Evolutionary conservation across 2,888 invertebrate species (phyloP).

Genomic region (Napeogenes inachia): DNA sequence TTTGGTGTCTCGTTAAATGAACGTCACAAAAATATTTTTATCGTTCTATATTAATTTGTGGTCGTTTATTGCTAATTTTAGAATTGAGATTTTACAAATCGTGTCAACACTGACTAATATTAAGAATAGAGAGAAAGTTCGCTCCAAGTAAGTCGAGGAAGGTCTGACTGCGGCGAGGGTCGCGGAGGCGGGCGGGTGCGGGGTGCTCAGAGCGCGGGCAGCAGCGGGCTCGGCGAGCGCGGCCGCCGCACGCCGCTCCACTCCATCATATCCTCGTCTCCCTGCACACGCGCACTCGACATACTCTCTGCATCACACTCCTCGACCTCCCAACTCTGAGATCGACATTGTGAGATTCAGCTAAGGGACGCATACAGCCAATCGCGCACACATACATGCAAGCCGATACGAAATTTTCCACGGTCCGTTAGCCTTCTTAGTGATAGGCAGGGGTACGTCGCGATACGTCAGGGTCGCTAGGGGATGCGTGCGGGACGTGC

Average conservation of each 20-base stretch:
- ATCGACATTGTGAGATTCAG: slow-evolving; percentile 66
- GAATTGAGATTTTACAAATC: slow-evolving; percentile 52
- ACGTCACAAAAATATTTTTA: slow-evolving; percentile 28
- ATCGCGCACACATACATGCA: slow-evolving; percentile 10
- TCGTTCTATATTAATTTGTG: slow-evolving; percentile 24
- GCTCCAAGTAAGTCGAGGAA: slow-evolving; percentile 19
- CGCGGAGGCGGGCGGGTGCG: slow-evolving; percentile 10
- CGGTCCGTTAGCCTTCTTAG: slow-evolving; percentile 2
- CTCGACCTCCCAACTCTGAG: slow-evolving; percentile 76
- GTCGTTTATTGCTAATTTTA: slow-evolving; percentile 39
- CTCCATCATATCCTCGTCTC: slow-evolving; percentile 80
- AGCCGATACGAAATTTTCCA: slow-evolving; percentile 12
- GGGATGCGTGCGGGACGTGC: slow-evolving; percentile 66
- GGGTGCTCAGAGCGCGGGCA: slow-evolving; percentile 58
- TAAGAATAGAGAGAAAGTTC: slow-evolving; percentile 11
- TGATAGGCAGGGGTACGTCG: neutral
- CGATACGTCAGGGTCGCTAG: slow-evolving; percentile 27
- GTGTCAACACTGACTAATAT: slow-evolving; percentile 1
- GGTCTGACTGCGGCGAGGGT: slow-evolving; percentile 11
- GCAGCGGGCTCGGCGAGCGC: slow-evolving; percentile 66
- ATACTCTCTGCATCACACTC: slow-evolving; percentile 76
- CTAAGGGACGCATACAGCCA: slow-evolving; percentile 16
- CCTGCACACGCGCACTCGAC: slow-evolving; percentile 78
- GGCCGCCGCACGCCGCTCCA: slow-evolving; percentile 69
- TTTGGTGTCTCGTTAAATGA: slow-evolving; percentile 27